Percentiles rank a stretch among this genome's conserved stretches.
Evolutionary conservation across 2,797 vertebrate genomes (phyloP).

Genomic region (Glyptemys insculpta): DNA sequence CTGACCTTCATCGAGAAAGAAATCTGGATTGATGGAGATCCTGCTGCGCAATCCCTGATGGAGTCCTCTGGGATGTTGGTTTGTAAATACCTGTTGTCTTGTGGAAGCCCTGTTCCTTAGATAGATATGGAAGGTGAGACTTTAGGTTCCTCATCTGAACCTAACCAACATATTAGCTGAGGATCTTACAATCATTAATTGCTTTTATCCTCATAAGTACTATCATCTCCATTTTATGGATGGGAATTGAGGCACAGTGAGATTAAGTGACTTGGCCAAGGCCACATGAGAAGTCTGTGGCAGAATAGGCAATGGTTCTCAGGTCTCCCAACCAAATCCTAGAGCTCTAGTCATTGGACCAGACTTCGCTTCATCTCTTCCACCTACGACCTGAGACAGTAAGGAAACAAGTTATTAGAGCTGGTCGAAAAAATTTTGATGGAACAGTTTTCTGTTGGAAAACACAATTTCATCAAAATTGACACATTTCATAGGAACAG

Average conservation of each 20-base stretch:
- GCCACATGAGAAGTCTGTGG: not conserved
- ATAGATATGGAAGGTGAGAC: not conserved
- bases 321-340: not conserved
- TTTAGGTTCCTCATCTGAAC: not conserved
- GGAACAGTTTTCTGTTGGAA: not conserved
- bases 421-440: not conserved
- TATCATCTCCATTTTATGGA: not conserved
- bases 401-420: not conserved
- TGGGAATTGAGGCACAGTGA: not conserved
- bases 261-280: not conserved
- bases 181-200: not conserved
- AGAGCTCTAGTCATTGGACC: not conserved
- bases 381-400: not conserved
- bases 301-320: not conserved
- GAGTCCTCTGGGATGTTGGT: not conserved
- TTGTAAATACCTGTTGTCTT: not conserved
- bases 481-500: not conserved
- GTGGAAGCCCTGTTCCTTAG: not conserved
- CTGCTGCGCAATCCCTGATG: not conserved
- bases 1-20: not conserved
- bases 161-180: not conserved
- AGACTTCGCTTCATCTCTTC: not conserved
- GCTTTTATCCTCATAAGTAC: not conserved
- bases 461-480: not conserved
- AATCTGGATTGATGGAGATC: not conserved